A percentile compares a stretch with the other conserved stretches of the same genome.
Conservation (phyloP, 2,113 vertebrate species). For the Sporophila hypoxantha region DNA sequence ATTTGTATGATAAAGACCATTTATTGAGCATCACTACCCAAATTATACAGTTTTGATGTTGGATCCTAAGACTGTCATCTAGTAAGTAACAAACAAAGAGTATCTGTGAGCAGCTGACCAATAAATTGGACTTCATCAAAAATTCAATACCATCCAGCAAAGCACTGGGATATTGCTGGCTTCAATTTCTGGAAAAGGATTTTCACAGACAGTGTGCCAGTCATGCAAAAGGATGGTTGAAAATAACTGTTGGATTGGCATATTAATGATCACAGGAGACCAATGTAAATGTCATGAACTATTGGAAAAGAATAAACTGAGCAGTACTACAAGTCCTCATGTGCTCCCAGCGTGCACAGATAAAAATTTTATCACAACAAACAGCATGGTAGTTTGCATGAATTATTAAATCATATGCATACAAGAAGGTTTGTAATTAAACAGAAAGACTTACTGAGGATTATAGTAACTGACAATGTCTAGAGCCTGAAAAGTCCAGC, state of each 20-base stretch:
- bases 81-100: conserved; percentile 39
- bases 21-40: conserved; percentile 40
- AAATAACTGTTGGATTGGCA: conserved; percentile 51
- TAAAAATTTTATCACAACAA: conserved; percentile 69
- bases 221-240: conserved; percentile 43
- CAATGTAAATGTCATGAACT: conserved; percentile 62
- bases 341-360: conserved; percentile 45
- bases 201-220: conserved; percentile 44
- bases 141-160: background rate
- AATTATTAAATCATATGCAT: conserved; percentile 65
- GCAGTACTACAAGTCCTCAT: conserved; percentile 20
- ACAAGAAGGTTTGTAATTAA: conserved; percentile 56
- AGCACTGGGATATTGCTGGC: conserved; percentile 24
- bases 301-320: conserved; percentile 62
- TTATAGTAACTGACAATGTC: conserved; percentile 54
- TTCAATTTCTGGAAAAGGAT: conserved; percentile 31
- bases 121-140: conserved; percentile 37
- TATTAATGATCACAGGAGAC: conserved; percentile 60
- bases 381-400: conserved; percentile 61
- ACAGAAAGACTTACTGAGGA: conserved; percentile 43
- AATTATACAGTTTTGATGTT: conserved; percentile 22
- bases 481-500: conserved; percentile 30
- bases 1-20: conserved; percentile 53
- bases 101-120: conserved; percentile 30
- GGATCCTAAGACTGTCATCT: conserved; percentile 17